Base-by-base conservation (phyloP, 2,888 invertebrate species). In the Furcula furcula region DNA sequence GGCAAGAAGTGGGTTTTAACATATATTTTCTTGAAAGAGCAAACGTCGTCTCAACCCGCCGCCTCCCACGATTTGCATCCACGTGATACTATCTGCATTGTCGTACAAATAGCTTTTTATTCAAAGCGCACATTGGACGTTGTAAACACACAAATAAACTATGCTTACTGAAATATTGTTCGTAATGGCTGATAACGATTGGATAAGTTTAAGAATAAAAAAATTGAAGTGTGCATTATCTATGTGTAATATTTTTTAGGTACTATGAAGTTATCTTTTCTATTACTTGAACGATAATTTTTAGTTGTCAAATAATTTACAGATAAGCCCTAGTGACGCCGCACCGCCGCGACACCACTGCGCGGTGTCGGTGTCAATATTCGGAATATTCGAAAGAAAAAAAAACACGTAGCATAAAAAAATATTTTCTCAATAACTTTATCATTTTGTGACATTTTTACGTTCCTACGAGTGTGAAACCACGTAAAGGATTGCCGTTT, bases 51-150 rank as follows among this genome's bases (percentile, higher is more conserved):
- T 51, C 48, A 32, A n/a, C 12, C 13, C 5, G 12, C 40, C 39
- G 46, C 71, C 73, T 65, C 68, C 70, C 66, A 72, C 72, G 60
- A 64, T 69, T 69, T 61, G 61, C 60, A 59, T 65, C 56, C 29
- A 46, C 40, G 47, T 53, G 48, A 56, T 40, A 41, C 44, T 47
- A 55, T 59, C 45, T 52, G 47, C 48, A 44, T 40, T 46, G 48
- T 60, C 53, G 44, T 61, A 54, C 45, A 40, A 49, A 55, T 32
- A 30, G 36, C 36, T 55, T 57, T 68, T 65, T 66, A 61, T 62
- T 60, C 43, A 36, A 42, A 45, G 44, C 41, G 44, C 54, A 53
- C 43, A 40, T 29, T 32, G 31, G 51, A 43, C 19, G 33, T 42
- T 49, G 37, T 51, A 47, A 55, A 55, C 31, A 47, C 35, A 43